phyloP scores from a whole-genome alignment of 2,888 invertebrate genomes.

The Polydrusus cervinus region DNA sequence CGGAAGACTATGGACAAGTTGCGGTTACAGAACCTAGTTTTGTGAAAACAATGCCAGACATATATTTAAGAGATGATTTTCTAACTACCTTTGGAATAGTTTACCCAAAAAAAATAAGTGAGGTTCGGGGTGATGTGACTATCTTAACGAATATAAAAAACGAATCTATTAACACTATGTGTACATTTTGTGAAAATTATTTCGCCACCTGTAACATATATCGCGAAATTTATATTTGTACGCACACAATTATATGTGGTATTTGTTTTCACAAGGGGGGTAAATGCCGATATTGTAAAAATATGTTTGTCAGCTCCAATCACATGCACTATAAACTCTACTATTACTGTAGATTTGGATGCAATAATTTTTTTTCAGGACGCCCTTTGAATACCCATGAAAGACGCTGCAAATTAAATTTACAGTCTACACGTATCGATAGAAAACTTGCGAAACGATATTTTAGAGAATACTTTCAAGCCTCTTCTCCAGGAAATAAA shows the following conservation, averaged over 20 bases:
- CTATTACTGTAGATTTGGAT: constrained; percentile 13
- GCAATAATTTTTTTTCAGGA: not conserved
- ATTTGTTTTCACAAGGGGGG: not conserved
- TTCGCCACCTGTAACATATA: not conserved
- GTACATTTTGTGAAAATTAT: constrained; percentile 24
- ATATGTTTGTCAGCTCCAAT: too few relatives aligned
- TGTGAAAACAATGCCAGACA: too few relatives aligned
- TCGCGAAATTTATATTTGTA: not conserved
- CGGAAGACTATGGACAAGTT: too few relatives aligned
- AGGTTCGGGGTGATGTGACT: not conserved
- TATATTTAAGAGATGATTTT: too few relatives aligned
- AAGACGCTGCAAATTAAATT: constrained; percentile 1
- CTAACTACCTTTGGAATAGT: not conserved
- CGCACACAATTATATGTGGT: not conserved
- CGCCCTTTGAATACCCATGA: not conserved
- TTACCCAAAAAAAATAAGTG: not conserved
- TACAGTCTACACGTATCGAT: not conserved
- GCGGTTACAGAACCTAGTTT: too few relatives aligned
- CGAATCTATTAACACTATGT: not conserved
- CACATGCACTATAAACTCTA: not conserved
- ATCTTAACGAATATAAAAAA: not conserved
- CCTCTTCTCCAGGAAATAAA: not conserved
- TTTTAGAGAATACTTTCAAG: constrained; percentile 8
- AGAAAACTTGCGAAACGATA: not conserved
- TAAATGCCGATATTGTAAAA: not conserved